A percentile compares a stretch with the other conserved stretches of the same genome.
These are phyloP conservation scores for Apistogramma diplotaenia DNA, from an alignment of 2,113 vertebrate genomes.

Conservation along the genomic window DNA sequence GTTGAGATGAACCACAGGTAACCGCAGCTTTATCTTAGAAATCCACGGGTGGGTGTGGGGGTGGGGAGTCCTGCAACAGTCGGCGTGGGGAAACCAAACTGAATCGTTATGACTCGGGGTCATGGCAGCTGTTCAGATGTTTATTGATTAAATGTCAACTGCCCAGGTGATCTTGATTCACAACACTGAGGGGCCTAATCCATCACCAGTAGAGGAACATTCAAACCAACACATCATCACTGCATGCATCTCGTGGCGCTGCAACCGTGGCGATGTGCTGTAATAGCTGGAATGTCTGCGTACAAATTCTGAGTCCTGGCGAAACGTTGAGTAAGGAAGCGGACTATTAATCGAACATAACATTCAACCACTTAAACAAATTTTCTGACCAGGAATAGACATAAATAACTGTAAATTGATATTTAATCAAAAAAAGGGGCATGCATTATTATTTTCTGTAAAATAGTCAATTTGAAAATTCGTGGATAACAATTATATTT, in stretches of 20 bases:
- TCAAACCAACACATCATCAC: constrained; percentile 56
- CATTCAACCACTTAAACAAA: too few relatives aligned
- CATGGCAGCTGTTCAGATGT: constrained; percentile 77
- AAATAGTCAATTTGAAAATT: too few relatives aligned
- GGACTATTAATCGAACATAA: too few relatives aligned
- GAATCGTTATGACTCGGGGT: constrained; percentile 71
- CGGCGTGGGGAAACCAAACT: constrained; percentile 67
- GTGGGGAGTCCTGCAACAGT: constrained; percentile 57
- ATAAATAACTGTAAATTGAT: too few relatives aligned
- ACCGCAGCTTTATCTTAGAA: constrained; percentile 53
- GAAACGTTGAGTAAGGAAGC: background rate
- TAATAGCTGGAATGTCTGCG: background rate
- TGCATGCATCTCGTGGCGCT: background rate
- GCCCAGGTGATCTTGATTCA: constrained; percentile 78
- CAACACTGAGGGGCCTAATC: constrained; percentile 67
- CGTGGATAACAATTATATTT: background rate
- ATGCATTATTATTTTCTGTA: too few relatives aligned
- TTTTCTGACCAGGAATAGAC: too few relatives aligned
- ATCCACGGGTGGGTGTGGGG: too few relatives aligned
- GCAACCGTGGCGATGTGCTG: background rate
- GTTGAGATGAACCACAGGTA: constrained; percentile 49
- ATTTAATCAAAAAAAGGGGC: too few relatives aligned
- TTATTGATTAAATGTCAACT: constrained; percentile 80
- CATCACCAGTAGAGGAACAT: constrained; percentile 61
- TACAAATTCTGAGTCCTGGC: background rate